phyloP scores from a whole-genome alignment of 2,113 vertebrate species.

The Trogon surrucura region DNA sequence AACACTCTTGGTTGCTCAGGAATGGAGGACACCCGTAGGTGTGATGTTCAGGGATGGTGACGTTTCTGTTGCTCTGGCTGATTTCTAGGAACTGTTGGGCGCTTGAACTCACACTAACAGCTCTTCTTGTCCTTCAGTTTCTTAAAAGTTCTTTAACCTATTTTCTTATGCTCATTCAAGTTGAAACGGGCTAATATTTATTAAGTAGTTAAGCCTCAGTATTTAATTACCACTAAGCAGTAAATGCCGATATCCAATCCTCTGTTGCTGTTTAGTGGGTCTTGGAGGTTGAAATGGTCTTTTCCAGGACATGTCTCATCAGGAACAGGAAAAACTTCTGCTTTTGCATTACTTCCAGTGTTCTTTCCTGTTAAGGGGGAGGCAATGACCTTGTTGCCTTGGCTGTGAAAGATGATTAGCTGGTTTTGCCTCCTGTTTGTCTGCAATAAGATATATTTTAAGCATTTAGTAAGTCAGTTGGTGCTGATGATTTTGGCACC shows the following conservation, averaged over 20 bases:
- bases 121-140: too few relatives aligned
- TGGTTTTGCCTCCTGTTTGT: background rate
- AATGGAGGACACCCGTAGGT: background rate
- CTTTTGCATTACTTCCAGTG: background rate
- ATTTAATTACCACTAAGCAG: background rate
- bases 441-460: constrained; percentile 33
- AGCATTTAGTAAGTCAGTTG: constrained; percentile 5
- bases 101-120: background rate
- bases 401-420: constrained; percentile 1
- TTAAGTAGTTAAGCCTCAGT: background rate
- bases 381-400: constrained; percentile 1
- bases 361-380: background rate
- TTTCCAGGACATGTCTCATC: background rate
- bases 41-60: background rate
- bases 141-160: background rate
- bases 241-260: background rate
- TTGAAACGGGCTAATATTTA: background rate
- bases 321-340: background rate
- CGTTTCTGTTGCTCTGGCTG: background rate
- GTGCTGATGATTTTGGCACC: constrained; percentile 10
- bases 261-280: background rate
- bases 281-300: background rate
- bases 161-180: background rate
- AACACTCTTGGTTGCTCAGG: background rate
- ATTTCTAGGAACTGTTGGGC: background rate